Conservation (phyloP, 2,113 vertebrate species). For the Lophotis ruficrista region DNA sequence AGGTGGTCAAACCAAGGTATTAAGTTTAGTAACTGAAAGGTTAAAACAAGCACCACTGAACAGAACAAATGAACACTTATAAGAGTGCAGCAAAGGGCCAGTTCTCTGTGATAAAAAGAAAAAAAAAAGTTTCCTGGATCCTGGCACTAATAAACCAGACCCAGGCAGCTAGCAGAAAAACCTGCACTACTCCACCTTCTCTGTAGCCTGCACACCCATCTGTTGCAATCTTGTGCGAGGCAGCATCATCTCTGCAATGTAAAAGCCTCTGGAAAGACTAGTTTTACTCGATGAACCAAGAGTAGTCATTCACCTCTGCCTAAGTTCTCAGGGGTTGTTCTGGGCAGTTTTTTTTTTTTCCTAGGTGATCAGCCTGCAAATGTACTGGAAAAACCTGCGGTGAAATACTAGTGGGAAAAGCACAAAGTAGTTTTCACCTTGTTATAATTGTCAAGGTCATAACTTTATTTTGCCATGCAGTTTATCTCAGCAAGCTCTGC, state of each 20-base stretch:
- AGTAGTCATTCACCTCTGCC: background rate
- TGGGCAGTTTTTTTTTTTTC: background rate
- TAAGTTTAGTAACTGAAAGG: background rate
- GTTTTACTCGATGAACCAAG: slow-evolving; percentile 38
- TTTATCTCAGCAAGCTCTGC: background rate
- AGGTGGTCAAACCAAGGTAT: background rate
- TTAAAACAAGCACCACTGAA: background rate
- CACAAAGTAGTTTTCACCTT: background rate
- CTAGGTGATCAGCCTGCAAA: background rate
- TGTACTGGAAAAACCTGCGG: slow-evolving; percentile 34
- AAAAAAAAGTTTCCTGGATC: background rate
- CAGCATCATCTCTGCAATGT: background rate
- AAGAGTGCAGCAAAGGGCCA: background rate
- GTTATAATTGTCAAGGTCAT: background rate
- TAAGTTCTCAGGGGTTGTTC: background rate
- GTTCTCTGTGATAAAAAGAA: background rate
- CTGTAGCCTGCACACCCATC: background rate
- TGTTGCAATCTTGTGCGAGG: slow-evolving; percentile 28
- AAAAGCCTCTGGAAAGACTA: slow-evolving; percentile 43
- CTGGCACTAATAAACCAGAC: background rate
- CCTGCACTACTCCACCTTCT: background rate
- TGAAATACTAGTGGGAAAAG: background rate
- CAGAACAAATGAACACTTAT: background rate
- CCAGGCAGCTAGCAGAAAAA: background rate
- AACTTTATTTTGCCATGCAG: background rate